A percentile compares a stretch with the other conserved stretches of the same genome.
phyloP scores from a whole-genome alignment of 2,888 invertebrate genomes.

The Drosophila infuscata region DNA sequence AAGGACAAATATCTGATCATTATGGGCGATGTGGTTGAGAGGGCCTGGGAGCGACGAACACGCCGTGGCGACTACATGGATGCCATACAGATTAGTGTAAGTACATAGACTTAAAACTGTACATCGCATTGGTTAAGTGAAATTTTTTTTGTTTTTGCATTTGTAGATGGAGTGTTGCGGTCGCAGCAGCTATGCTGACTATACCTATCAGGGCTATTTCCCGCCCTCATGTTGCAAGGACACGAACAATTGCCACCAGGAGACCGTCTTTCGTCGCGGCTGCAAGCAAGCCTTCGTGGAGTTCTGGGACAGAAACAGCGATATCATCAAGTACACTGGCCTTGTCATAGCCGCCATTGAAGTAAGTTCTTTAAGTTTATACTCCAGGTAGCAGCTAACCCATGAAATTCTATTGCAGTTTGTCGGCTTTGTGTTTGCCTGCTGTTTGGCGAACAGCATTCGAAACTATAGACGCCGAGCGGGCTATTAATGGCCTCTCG shows the following conservation, averaged over 20 bases:
- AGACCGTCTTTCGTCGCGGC: conserved; percentile 77
- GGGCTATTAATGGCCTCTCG: conserved; percentile 85
- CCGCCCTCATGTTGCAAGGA: conserved; percentile 82
- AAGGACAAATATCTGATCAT: conserved; percentile 87
- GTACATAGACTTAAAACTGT: conserved; percentile 22
- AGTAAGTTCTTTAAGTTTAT: conserved; percentile 85
- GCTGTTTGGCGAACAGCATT: conserved; percentile 94
- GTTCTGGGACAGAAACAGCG: conserved; percentile 83
- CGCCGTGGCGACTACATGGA: conserved; percentile 83
- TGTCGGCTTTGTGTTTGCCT: conserved; percentile 92
- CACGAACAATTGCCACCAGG: conserved; percentile 73
- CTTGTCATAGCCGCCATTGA: conserved; percentile 90
- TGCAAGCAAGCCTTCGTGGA: conserved; percentile 85
- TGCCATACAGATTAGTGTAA: conserved; percentile 82
- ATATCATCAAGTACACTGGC: conserved; percentile 88
- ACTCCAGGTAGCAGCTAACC: background rate
- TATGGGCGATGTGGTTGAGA: conserved; percentile 86
- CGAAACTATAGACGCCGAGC: conserved; percentile 92
- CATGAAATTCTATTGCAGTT: conserved; percentile 85
- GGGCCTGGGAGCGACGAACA: conserved; percentile 84
- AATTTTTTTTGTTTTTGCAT: background rate
- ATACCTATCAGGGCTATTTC: conserved; percentile 80
- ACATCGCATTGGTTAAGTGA: background rate
- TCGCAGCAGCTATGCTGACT: conserved; percentile 75
- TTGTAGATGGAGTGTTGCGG: conserved; percentile 83